phyloP scores from a whole-genome alignment of 2,888 invertebrate species.

The Odontocolon sp. region DNA sequence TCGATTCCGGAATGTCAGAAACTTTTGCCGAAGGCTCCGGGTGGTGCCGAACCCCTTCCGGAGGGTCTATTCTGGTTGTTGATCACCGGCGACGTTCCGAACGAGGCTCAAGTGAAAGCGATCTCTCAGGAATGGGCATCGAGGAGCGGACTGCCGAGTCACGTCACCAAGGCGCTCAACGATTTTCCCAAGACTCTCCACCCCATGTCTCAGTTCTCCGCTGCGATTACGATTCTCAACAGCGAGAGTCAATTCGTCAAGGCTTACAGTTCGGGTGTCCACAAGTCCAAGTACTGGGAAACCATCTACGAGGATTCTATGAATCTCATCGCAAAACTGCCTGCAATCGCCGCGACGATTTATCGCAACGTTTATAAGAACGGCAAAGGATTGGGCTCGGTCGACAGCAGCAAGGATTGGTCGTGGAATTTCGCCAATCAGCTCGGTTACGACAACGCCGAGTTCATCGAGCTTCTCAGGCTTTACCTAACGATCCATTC shows the following conservation, averaged over 20 bases:
- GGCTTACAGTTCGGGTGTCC: conserved; percentile 93
- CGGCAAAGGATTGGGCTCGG: conserved; percentile 91
- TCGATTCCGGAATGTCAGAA: conserved; percentile 97
- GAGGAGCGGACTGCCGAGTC: conserved; percentile 89
- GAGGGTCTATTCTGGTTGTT: conserved; percentile 98
- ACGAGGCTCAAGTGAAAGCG: conserved; percentile 86
- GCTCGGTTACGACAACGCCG: conserved; percentile 93
- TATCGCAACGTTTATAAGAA: conserved; percentile 92
- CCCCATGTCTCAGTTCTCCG: conserved; percentile 97
- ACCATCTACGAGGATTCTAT: conserved; percentile 95
- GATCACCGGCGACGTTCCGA: conserved; percentile 94
- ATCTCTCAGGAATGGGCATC: conserved; percentile 85
- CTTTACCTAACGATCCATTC: conserved; percentile 96
- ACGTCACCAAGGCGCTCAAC: conserved; percentile 96
- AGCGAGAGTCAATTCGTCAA: conserved; percentile 95
- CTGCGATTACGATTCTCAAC: conserved; percentile 95
- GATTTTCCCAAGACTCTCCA: conserved; percentile 94
- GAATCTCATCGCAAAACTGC: conserved; percentile 97
- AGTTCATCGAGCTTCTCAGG: conserved; percentile 95
- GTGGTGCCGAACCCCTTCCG: conserved; percentile 92
- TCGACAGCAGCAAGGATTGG: conserved; percentile 96
- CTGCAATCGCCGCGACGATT: conserved; percentile 96
- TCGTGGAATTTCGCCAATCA: conserved; percentile 94
- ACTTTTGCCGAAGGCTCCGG: conserved; percentile 90
- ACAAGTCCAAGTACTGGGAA: conserved; percentile 96